Conservation (phyloP, 2,113 vertebrate genomes). For the Rhinopithecus roxellana region DNA sequence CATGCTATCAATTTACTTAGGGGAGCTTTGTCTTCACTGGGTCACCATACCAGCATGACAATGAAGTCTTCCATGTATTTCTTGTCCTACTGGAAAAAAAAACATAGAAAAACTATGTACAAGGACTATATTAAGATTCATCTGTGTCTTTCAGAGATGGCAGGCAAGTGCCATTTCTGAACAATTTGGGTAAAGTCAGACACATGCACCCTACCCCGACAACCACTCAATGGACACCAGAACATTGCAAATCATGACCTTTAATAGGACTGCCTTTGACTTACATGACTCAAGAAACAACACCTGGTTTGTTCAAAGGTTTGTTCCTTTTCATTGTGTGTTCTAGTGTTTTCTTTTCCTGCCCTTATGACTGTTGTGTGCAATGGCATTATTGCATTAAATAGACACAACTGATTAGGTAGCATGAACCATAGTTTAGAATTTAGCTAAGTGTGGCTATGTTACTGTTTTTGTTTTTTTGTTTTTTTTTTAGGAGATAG, state of each 20-base stretch:
- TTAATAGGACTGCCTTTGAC: background rate
- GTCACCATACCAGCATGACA: background rate
- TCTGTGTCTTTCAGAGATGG: background rate
- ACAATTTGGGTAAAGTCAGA: background rate
- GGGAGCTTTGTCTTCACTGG: background rate
- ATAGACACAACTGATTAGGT: too few relatives aligned
- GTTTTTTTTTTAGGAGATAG: background rate
- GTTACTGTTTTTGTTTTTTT: too few relatives aligned
- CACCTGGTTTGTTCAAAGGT: background rate
- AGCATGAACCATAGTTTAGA: background rate
- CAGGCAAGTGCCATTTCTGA: background rate
- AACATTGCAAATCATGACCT: background rate
- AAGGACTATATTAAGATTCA: background rate
- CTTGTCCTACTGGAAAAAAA: background rate
- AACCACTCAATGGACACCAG: background rate
- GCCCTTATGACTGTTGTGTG: background rate
- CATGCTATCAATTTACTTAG: background rate
- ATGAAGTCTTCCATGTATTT: background rate
- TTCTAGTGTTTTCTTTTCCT: background rate
- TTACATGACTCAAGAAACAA: background rate
- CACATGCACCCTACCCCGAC: background rate
- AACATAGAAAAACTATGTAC: background rate
- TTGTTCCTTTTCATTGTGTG: background rate
- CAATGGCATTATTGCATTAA: background rate
- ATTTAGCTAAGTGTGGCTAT: background rate